Evolutionary conservation across 2,888 invertebrate species (phyloP).

Genomic region (Philonicus albiceps): DNA sequence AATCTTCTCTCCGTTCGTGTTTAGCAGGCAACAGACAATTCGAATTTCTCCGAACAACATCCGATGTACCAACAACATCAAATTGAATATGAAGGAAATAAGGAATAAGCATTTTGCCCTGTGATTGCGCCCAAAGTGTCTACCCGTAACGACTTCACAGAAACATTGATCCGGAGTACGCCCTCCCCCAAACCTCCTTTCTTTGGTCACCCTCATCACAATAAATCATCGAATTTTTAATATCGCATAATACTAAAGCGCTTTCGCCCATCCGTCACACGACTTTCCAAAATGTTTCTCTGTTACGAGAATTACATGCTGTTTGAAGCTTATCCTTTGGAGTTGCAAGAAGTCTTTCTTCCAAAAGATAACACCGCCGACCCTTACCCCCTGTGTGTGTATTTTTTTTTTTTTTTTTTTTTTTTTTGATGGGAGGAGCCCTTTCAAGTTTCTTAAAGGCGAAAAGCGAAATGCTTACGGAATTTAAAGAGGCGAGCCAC

Average conservation of each 20-base stretch:
- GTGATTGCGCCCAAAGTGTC: neutral
- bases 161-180: neutral
- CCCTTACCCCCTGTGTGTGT: neutral
- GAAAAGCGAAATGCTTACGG: neutral
- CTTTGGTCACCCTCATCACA: neutral
- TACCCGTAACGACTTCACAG: neutral
- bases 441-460: neutral
- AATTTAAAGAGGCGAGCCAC: neutral
- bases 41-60: neutral
- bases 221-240: neutral
- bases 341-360: neutral
- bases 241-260: neutral
- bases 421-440: no score
- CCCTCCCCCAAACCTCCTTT: neutral
- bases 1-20: neutral
- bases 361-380: neutral
- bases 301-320: neutral
- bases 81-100: neutral
- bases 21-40: neutral
- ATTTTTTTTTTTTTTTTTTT: neutral
- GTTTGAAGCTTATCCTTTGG: neutral
- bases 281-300: neutral
- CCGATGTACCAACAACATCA: neutral
- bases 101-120: neutral
- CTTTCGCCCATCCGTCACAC: neutral